phyloP scores from a whole-genome alignment of 2,888 invertebrate species.

The Pristionchus arcanus region DNA sequence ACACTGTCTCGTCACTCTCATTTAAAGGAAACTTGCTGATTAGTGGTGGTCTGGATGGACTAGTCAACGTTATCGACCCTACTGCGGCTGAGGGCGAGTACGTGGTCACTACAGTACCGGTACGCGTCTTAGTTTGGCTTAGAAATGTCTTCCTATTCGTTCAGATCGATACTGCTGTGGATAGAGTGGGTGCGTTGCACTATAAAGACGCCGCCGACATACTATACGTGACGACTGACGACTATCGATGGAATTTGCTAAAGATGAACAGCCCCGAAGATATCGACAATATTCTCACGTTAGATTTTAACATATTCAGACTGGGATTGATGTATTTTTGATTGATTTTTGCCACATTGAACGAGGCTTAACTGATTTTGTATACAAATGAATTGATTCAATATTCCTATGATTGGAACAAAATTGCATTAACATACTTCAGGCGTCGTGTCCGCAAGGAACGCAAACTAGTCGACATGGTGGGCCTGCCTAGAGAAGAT shows the following conservation, averaged over 20 bases:
- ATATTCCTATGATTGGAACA: too few relatives aligned
- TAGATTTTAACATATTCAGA: not conserved
- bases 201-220: not conserved
- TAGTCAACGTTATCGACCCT: conserved; percentile 47
- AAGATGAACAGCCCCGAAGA: conserved; percentile 44
- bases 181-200: not conserved
- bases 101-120: conserved; percentile 24
- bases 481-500: conserved; percentile 3
- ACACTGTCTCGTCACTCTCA: conserved; percentile 6
- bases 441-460: conserved; percentile 35
- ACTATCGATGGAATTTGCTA: conserved; percentile 45
- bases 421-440: not conserved
- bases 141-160: not conserved
- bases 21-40: conserved; percentile 12
- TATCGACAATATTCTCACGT: conserved; percentile 45
- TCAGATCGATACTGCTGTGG: conserved; percentile 46
- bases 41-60: conserved; percentile 38
- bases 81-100: not conserved
- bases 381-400: too few relatives aligned
- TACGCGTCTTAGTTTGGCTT: not conserved
- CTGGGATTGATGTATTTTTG: too few relatives aligned
- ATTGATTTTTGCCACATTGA: too few relatives aligned
- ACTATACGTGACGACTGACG: conserved; percentile 43
- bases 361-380: too few relatives aligned
- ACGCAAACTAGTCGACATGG: conserved; percentile 47